Conservation (phyloP, 2,113 vertebrate genomes). For the Halcyon malimbica region DNA sequence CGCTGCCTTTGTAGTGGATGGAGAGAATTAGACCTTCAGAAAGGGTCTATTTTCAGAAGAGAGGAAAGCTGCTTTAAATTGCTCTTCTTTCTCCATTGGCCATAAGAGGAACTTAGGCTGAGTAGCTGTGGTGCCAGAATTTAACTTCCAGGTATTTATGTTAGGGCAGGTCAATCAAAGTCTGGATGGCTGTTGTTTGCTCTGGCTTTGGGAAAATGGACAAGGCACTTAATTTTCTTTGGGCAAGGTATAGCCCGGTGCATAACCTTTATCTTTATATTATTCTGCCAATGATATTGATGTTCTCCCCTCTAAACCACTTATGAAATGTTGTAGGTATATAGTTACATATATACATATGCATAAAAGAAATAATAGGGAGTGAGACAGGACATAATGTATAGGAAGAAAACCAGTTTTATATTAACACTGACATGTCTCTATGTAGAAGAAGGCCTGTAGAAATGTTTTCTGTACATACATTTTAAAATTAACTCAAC, state of each 20-base stretch:
- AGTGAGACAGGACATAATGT: not conserved
- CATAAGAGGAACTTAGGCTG: not conserved
- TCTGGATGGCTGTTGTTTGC: not conserved
- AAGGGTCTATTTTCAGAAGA: not conserved
- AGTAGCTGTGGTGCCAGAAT: not conserved
- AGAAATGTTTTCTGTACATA: not conserved
- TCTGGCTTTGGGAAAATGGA: not conserved
- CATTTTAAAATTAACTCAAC: not conserved
- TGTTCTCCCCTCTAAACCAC: not conserved
- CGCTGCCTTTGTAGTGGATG: not conserved
- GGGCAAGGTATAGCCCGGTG: not conserved
- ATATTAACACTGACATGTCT: not conserved
- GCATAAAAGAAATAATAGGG: not conserved
- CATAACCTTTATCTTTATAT: not conserved
- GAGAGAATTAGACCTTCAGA: not conserved
- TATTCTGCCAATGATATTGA: not conserved
- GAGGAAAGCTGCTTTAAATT: not conserved
- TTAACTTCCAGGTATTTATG: not conserved
- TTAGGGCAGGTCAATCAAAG: not conserved
- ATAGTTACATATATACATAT: not conserved
- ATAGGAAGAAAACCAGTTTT: not conserved
- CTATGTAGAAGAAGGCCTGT: not conserved
- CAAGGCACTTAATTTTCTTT: not conserved
- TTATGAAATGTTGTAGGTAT: not conserved
- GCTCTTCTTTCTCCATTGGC: not conserved